Percentiles rank a stretch among this genome's conserved stretches.
Conservation (phyloP, 2,888 invertebrate species). For the Catonia carolina region DNA sequence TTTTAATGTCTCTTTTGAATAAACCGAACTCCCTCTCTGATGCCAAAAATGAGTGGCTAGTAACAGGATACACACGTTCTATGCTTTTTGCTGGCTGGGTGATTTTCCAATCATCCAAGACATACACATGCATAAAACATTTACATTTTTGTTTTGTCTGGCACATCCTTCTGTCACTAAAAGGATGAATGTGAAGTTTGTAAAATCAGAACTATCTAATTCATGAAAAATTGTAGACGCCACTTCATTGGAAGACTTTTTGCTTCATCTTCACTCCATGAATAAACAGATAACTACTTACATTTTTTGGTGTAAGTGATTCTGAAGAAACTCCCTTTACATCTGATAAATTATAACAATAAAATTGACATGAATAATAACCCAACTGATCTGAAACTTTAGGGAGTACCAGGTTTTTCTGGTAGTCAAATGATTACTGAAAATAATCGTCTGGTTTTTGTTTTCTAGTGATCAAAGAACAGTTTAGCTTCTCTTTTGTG, state of each 20-base stretch:
- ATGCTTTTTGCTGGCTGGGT: too few relatives aligned
- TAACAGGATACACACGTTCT: too few relatives aligned
- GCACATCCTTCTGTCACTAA: too few relatives aligned
- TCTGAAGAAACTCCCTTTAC: not conserved
- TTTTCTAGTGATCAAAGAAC: not conserved
- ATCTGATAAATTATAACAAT: slow-evolving; percentile 7
- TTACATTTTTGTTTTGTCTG: too few relatives aligned
- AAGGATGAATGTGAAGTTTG: too few relatives aligned
- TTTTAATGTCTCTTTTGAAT: too few relatives aligned
- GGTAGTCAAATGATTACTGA: slow-evolving; percentile 8
- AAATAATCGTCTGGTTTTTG: slow-evolving; percentile 1
- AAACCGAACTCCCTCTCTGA: too few relatives aligned
- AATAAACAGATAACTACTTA: slow-evolving; percentile 21
- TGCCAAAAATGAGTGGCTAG: too few relatives aligned
- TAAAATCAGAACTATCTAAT: too few relatives aligned
- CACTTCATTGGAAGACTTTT: slow-evolving; percentile 22
- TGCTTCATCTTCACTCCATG: slow-evolving; percentile 20
- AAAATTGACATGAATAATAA: slow-evolving; percentile 11
- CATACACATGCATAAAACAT: too few relatives aligned
- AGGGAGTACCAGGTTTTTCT: slow-evolving; percentile 16
- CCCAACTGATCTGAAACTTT: slow-evolving; percentile 15
- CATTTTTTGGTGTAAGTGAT: slow-evolving; percentile 1
- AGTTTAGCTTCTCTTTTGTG: not conserved
- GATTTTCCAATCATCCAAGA: too few relatives aligned
- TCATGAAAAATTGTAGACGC: slow-evolving; percentile 19